phyloP scores from a whole-genome alignment of 2,113 vertebrate species.

The Rhodinocichla rosea region DNA sequence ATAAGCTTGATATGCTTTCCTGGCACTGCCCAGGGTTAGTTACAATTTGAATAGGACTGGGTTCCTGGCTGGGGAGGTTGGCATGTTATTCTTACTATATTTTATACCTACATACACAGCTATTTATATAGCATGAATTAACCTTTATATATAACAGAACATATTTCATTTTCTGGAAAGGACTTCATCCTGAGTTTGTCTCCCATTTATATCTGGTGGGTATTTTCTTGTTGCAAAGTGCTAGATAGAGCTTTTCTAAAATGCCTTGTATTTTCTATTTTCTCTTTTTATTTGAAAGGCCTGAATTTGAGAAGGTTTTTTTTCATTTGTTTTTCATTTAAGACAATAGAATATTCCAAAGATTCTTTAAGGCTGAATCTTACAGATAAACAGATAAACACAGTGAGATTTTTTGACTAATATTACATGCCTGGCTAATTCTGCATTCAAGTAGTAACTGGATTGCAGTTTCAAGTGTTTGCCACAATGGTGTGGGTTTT shows the following conservation, averaged over 20 bases:
- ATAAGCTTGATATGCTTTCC: no score
- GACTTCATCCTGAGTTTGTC: background rate
- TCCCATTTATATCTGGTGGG: background rate
- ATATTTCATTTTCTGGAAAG: background rate
- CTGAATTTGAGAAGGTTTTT: background rate
- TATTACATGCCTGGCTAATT: background rate
- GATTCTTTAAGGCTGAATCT: background rate
- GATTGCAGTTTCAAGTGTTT: background rate
- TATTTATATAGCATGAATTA: no score
- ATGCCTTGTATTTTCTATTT: background rate
- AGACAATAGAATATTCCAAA: background rate
- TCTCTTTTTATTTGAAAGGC: background rate
- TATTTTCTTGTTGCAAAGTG: background rate
- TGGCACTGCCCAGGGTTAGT: no score
- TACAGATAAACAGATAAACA: background rate
- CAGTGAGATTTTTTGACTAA: background rate
- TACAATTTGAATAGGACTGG: no score
- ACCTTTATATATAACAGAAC: no score
- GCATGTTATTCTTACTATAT: no score
- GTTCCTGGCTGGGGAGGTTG: no score
- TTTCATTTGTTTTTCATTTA: background rate
- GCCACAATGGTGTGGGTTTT: rapidly evolving
- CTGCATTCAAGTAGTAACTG: background rate
- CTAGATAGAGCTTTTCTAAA: background rate
- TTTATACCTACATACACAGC: no score